These are phyloP conservation scores for Cardiocondyla obscurior DNA, from an alignment of 1,140 invertebrate genomes.

Conservation along the genomic window DNA sequence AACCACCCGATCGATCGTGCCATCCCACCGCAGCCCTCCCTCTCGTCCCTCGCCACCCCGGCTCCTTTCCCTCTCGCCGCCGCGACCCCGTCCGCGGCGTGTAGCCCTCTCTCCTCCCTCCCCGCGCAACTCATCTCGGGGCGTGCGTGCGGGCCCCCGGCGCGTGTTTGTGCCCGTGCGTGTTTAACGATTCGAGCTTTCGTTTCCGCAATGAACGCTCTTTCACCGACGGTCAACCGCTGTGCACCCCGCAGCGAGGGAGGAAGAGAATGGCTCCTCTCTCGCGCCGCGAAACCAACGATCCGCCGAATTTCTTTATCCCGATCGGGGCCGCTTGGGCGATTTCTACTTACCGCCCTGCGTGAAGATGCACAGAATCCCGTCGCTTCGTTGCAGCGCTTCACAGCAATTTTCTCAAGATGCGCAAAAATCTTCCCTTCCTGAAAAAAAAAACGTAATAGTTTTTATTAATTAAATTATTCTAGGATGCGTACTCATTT, in stretches of 20 bases:
- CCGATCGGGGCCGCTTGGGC: not conserved
- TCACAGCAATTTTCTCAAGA: not conserved
- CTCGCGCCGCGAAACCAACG: not conserved
- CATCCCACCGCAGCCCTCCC: slow-evolving; percentile 62
- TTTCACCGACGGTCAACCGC: slow-evolving; percentile 70
- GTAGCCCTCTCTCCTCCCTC: not conserved
- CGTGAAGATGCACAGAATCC: not conserved
- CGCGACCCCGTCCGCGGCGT: slow-evolving; percentile 17
- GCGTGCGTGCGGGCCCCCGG: slow-evolving; percentile 6
- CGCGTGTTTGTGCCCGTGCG: slow-evolving; percentile 51
- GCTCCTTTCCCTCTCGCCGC: slow-evolving; percentile 30
- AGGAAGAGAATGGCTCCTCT: slow-evolving; percentile 29
- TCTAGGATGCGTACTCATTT: too few relatives aligned
- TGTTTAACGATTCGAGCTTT: slow-evolving; percentile 71
- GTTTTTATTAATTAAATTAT: too few relatives aligned
- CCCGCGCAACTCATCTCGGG: not conserved
- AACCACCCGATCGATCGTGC: slow-evolving; percentile 72
- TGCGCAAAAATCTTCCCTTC: not conserved
- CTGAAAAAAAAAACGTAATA: not conserved
- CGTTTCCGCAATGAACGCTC: slow-evolving; percentile 71
- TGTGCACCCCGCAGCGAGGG: slow-evolving; percentile 17
- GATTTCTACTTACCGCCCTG: not conserved
- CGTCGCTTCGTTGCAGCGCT: not conserved
- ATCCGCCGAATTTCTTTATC: slow-evolving; percentile 65
- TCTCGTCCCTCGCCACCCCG: slow-evolving; percentile 40